Evolutionary conservation across 2,113 vertebrate species (phyloP), one percentile per base, ranked within the genome.

Genomic region (Gobiocypris rarus): DNA sequence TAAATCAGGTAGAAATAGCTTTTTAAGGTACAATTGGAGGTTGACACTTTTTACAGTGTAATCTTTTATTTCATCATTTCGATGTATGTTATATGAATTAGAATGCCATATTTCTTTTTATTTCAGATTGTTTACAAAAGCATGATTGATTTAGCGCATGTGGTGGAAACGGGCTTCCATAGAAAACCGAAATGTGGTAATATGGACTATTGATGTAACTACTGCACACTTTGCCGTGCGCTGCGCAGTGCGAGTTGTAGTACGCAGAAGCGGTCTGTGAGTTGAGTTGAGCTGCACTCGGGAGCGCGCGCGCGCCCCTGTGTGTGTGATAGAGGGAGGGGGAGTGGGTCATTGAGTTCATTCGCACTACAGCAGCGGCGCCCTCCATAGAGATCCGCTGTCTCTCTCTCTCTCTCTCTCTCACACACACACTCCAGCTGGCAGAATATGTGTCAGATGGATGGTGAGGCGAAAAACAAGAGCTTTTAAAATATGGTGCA

Each of bases 261-360:
- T n/a, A n/a, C 52, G 75, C 75, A 58, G 34, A 71, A 77, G 75
- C 75, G 19, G 26, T 58, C 1, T 58, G 75, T 26, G n/a, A 26
- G 34, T 41, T 74, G 41, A 43, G 41, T 19, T 73, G 41, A n/a
- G 70, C 70, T 63, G 34, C 31, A 19, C 9, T 24, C 13, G 19
- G n/a, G n/a, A 59, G 56, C 56, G 56, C 56, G 56, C n/a, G 26
- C 31, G 26, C 63, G 63, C n/a, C 34, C 11, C 22, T 48, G 43
- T 58, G 11, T 88, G 85, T 54, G 19, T 88, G 85, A 83, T 83
- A 76, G 54, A 77, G 89, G 81, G 83, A 82, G 75, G 71, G 84
- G 65, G 75, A 34, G 15, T 22, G 84, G 91, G 90, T 94, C 93
- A 94, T 83, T 90, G 93, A 86, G 94, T 94, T 95, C 93, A 94